Evolutionary conservation across 2,888 invertebrate genomes (phyloP), one percentile per base, ranked within the genome.

Genomic region (Caenorhabditis virilis): DNA sequence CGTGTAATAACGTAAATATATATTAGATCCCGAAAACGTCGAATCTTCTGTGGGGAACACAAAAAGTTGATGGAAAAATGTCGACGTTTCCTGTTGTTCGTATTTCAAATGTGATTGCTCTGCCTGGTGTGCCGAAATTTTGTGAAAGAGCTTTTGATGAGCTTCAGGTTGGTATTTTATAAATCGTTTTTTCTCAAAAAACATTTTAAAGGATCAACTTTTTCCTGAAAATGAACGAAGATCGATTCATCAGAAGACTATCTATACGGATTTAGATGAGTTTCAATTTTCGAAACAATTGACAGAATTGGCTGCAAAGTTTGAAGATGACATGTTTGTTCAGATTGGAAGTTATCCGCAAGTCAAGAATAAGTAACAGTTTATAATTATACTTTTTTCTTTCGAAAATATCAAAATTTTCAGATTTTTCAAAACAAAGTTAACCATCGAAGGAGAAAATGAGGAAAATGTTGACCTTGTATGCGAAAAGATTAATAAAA

Each of bases 61-160:
- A 65, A 25, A 56, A 56, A 42, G 55, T 72, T 36, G 83, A 83
- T 3, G 84, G 84, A 18, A 78, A 84, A 39, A 83, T 74, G 85
- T 86, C 85, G 85, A 87, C 46, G 84, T 87, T 85, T 69, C 86
- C 86, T 1, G 80, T 85, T 1, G 66, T 73, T 16, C 54, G 57
- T 9, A 25, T 73, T 3, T 16, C 41, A 13, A 90, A 90, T 83
- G 89, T 90, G 0, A 88, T 87, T 74, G 87, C 90, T 54, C 89
- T 90, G 74, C 90, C 90, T 35, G 90, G 90, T 2, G 88, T 90
- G 41, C 90, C 90, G 2, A 84, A 33, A 2, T 83, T 87, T 42
- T 79, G 87, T 59, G 84, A 86, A 67, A 77, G 77, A 52, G 84
- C 85, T 18, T 87, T 86, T 69, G 72, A 78, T 18, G 77, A 84